Evolutionary conservation across 2,797 vertebrate species (phyloP).

Genomic region (Periophthalmus magnuspinnatus): DNA sequence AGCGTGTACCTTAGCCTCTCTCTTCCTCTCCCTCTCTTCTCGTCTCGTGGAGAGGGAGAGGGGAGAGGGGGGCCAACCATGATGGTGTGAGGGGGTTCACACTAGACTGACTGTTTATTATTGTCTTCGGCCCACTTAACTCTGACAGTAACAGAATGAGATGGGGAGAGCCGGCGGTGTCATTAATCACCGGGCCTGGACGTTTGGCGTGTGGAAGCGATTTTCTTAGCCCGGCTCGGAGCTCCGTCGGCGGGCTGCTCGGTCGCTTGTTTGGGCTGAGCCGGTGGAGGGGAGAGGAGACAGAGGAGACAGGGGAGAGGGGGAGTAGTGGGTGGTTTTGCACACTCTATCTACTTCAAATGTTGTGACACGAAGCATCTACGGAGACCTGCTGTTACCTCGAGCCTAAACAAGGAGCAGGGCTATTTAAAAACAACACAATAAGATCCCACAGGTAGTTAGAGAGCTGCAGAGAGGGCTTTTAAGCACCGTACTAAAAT

Average conservation of each 20-base stretch:
- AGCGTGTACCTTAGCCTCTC: constrained; percentile 59
- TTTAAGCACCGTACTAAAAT: constrained; percentile 7
- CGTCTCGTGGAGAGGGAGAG: constrained; percentile 60
- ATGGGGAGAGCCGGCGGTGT: constrained; percentile 75
- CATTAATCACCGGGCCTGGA: constrained; percentile 78
- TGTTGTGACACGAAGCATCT: constrained; percentile 63
- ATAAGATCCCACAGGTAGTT: constrained; percentile 18
- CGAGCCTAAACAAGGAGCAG: constrained; percentile 43
- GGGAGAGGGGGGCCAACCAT: constrained; percentile 59
- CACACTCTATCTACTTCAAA: constrained; percentile 74
- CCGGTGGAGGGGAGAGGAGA: not conserved
- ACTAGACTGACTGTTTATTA: constrained; percentile 81
- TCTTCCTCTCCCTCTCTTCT: constrained; percentile 51
- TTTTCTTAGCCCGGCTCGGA: constrained; percentile 67
- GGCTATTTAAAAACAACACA: constrained; percentile 36
- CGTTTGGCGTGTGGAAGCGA: constrained; percentile 70
- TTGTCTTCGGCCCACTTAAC: constrained; percentile 81
- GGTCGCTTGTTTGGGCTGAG: not conserved
- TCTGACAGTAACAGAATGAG: constrained; percentile 82
- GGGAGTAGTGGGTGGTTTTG: constrained; percentile 52
- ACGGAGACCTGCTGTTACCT: constrained; percentile 42
- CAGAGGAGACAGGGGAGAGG: not conserved
- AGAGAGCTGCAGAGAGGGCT: not conserved
- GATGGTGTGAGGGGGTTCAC: constrained; percentile 71
- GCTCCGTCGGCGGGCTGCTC: constrained; percentile 9